Evolutionary conservation across 2,113 vertebrate species (phyloP), one percentile per base, ranked within the genome.

Genomic region (Mormyrus iriodes): DNA sequence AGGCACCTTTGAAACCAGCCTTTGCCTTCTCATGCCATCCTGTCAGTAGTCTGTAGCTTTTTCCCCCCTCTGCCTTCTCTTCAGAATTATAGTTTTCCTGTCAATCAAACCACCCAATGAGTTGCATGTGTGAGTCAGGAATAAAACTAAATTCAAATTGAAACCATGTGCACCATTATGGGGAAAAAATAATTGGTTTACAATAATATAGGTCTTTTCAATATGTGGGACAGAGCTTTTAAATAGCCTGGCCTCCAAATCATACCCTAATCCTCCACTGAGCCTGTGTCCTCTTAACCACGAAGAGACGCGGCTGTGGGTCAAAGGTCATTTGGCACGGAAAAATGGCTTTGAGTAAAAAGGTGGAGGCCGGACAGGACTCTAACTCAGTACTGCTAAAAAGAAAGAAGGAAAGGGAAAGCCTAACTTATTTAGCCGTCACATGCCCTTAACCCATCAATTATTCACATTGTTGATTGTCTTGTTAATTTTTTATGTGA

Each of bases 81-180:
- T 51, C 17, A 24, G 24, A n/a, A 13, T 85, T 27, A 49, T 15
- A 48, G 83, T 51, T 48, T 27, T 53, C 12, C 85, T 21, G 51
- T 86, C 82, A 53, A 86, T 86, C 49, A 27, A 86, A 86, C 85
- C 51, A 86, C 85, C 51, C 49, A 86, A 84, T 48, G 85, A 53
- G 19, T 31, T 86, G 85, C 85, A 31, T 9, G 48, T 53, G 48
- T 53, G 51, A 53, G 51, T n/a, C 0, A 51, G 49, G 24, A 86
- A 86, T 46, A 84, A n/a, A 48, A 48, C 82, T 84, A 84, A 79
- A 79, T 79, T 79, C 44, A 84, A 84, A 84, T 84, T 84, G 82
- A 84, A 48, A 84, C 82, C 82, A 84, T 48, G 42, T 84, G 82
- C 42, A 84, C 82, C 82, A 48, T 84, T 44, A 84, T 79, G 15